Base-by-base conservation (phyloP, 2,888 invertebrate species). In the Netelia inedita region DNA sequence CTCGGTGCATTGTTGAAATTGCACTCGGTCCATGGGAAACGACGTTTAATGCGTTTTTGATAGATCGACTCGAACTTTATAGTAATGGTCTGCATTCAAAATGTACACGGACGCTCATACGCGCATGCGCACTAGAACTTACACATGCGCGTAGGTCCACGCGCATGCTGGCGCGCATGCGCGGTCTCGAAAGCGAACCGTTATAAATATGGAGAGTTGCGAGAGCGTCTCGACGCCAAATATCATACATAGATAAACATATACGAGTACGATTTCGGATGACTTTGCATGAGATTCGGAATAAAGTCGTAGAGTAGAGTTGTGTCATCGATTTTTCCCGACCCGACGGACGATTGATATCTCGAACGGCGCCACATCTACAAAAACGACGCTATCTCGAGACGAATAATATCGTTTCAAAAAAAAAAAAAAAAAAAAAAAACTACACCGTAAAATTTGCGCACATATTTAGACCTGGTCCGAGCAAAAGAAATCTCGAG, bases 21-120 rank as follows among this genome's bases (percentile, higher is more conserved):
- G 46, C 10, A 14, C 11, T 46, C 46, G 66, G 21, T 68, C 73
- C 28, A 46, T 35, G 35, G 57, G 8, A 28, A 81, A 71, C 41
- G 72, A 78, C 57, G 35, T 81, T 80, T 78, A 81, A 79, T 76
- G 73, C 53, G 19, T 68, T 81, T 81, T 79, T 81, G 78, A 85
- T 85, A 69, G 81, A 74, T 85, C 78, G 84, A 41, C 57, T 10
- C 57, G 19, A 78, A 81, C 53, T 81, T 85, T 78, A 69, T 61
- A 68, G 41, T 66, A 53, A 79, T 75, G 66, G 35, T 57, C 53
- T 14, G 74, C 61, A 28, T 53, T 19, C 10, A 35, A 19, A 28
- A n/a, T 16, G 59, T 21, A 8, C 2, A 57, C 57, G 21, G 11
- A 46, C 3, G 66, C 28, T 6, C 3, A 28, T 5, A 5, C 28